Conservation (phyloP, 2,113 vertebrate species). For the Pagrus major region DNA sequence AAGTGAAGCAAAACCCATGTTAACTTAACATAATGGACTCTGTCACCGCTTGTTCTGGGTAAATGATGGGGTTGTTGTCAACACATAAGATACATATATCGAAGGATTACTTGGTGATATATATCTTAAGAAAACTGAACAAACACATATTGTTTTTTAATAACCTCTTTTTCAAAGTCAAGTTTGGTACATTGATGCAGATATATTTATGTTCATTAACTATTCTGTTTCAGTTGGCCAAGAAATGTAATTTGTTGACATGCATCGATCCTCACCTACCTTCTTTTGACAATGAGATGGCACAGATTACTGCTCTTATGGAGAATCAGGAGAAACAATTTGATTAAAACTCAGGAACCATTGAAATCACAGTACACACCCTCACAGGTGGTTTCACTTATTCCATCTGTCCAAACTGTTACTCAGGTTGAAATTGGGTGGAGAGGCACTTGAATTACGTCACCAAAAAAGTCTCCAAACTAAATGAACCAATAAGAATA, state of each 20-base stretch:
- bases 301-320: not conserved
- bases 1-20: slow-evolving; percentile 69
- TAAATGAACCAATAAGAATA: not conserved
- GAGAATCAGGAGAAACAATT: not conserved
- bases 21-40: slow-evolving; percentile 73
- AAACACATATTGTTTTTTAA: slow-evolving; percentile 7
- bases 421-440: not conserved
- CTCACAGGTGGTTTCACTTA: not conserved
- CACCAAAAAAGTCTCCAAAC: not conserved
- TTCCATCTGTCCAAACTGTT: not conserved
- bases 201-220: not conserved
- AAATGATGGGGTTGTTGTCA: slow-evolving; percentile 42
- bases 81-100: slow-evolving; percentile 13
- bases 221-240: not conserved
- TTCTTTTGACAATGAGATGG: not conserved
- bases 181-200: not conserved
- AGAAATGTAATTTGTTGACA: not conserved
- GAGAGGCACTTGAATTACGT: not conserved
- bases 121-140: not conserved
- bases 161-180: not conserved
- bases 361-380: not conserved
- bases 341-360: not conserved
- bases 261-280: not conserved
- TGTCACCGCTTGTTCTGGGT: slow-evolving; percentile 49
- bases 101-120: slow-evolving; percentile 32